phyloP scores from a whole-genome alignment of 2,888 invertebrate species.

The Adelognathus sp. region DNA sequence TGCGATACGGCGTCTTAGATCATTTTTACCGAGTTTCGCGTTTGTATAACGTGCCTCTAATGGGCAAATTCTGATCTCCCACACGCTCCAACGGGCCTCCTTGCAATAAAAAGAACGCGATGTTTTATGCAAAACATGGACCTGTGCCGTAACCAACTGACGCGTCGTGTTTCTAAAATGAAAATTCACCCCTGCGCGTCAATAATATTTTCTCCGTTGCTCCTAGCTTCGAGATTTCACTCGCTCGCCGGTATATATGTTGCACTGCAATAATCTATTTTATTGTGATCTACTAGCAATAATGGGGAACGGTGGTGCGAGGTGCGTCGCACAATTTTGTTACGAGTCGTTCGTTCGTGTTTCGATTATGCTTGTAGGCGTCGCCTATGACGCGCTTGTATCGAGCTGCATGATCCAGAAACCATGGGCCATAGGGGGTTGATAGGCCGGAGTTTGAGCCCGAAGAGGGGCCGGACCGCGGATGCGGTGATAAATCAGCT shows the following conservation, averaged over 20 bases:
- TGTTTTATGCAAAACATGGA: slow-evolving; percentile 53
- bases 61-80: slow-evolving; percentile 50
- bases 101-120: slow-evolving; percentile 47
- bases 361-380: slow-evolving; percentile 50
- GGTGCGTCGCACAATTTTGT: background rate
- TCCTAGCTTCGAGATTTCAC: background rate
- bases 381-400: slow-evolving; percentile 54
- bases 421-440: slow-evolving; percentile 68
- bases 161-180: slow-evolving; percentile 25
- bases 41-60: slow-evolving; percentile 58
- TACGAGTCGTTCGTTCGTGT: background rate
- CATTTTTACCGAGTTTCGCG: slow-evolving; percentile 58
- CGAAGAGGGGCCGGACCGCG: slow-evolving; percentile 55
- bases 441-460: slow-evolving; percentile 62
- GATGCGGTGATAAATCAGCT: slow-evolving; percentile 66
- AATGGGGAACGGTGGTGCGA: no score
- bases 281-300: background rate
- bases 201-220: slow-evolving; percentile 17
- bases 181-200: slow-evolving; percentile 13
- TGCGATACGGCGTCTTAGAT: slow-evolving; percentile 53
- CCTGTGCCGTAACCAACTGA: slow-evolving; percentile 34
- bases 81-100: slow-evolving; percentile 1
- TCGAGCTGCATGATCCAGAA: slow-evolving; percentile 68
- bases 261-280: slow-evolving; percentile 10
- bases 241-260: background rate